These are phyloP conservation scores for Polydrusus tereticollis DNA, from an alignment of 2,888 invertebrate species.

Conservation along the genomic window DNA sequence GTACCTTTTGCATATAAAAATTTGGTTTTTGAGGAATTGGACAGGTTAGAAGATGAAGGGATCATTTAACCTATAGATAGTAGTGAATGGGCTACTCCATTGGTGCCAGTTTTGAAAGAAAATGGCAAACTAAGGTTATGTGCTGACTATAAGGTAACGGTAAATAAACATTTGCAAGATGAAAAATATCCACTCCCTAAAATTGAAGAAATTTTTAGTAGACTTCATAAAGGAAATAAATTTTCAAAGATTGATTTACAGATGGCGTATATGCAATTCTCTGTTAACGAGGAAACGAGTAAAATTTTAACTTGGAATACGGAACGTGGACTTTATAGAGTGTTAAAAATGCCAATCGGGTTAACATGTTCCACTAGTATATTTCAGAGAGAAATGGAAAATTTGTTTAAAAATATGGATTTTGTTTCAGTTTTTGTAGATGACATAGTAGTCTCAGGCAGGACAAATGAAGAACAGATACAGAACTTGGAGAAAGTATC, in stretches of 20 bases:
- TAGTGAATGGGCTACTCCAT: conserved; percentile 38
- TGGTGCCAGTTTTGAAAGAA: conserved; percentile 41
- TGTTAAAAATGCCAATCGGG: conserved; percentile 61
- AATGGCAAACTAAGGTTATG: conserved; percentile 48
- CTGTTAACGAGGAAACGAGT: conserved; percentile 55
- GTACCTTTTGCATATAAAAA: conserved; percentile 27
- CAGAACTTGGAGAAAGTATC: conserved; percentile 54
- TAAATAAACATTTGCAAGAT: conserved; percentile 51
- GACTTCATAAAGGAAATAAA: conserved; percentile 47
- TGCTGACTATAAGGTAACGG: conserved; percentile 56
- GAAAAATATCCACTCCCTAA: conserved; percentile 53
- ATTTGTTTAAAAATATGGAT: conserved; percentile 56
- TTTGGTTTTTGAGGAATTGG: conserved; percentile 37
- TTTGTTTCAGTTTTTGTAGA: conserved; percentile 55
- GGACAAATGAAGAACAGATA: conserved; percentile 50
- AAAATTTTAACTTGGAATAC: conserved; percentile 57
- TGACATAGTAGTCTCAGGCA: background rate
- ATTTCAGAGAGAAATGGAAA: conserved; percentile 60
- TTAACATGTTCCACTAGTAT: conserved; percentile 60
- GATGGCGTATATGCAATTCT: conserved; percentile 60
- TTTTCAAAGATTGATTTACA: conserved; percentile 53
- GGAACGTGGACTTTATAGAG: conserved; percentile 59
- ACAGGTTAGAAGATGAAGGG: conserved; percentile 30
- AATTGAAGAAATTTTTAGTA: conserved; percentile 54
- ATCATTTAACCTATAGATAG: conserved; percentile 25